Evolutionary conservation across 2,888 invertebrate species (phyloP).

Genomic region (Dynastes hyllus): DNA sequence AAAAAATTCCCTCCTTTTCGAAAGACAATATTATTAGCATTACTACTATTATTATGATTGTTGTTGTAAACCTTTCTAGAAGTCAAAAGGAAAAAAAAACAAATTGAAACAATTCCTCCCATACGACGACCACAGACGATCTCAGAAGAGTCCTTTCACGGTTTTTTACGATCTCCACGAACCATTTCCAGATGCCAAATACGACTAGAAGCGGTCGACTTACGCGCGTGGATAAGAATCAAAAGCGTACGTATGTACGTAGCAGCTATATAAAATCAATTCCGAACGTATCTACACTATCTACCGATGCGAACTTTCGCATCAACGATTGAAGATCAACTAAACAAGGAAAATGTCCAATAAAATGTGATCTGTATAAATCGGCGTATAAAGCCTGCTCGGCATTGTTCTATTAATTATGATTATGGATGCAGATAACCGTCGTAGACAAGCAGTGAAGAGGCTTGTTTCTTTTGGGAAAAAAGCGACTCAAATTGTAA

Average conservation of each 20-base stretch:
- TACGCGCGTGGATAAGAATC: slow-evolving; percentile 6
- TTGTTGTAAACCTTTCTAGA: no score
- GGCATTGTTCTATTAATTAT: slow-evolving; percentile 34
- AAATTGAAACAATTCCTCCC: no score
- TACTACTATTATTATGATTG: no score
- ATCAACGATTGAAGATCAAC: background rate
- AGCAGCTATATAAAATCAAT: slow-evolving; percentile 15
- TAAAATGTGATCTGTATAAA: slow-evolving; percentile 24
- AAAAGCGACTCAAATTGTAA: no score
- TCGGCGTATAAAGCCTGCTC: slow-evolving; percentile 10
- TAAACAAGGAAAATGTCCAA: slow-evolving; percentile 4
- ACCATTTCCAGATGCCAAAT: slow-evolving; percentile 18
- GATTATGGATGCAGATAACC: slow-evolving; percentile 33
- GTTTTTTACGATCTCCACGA: slow-evolving; percentile 9
- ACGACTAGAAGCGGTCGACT: background rate
- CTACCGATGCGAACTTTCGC: background rate
- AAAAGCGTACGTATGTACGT: background rate
- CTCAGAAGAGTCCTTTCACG: slow-evolving; percentile 5
- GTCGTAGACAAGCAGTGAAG: background rate
- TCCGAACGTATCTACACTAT: background rate
- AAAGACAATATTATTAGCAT: no score
- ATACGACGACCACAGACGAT: no score
- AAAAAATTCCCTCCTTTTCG: no score
- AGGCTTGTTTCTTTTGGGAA: no score
- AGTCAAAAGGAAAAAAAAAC: no score